Base-by-base conservation (phyloP, 2,113 vertebrate species). In the Cygnus buccinator region DNA sequence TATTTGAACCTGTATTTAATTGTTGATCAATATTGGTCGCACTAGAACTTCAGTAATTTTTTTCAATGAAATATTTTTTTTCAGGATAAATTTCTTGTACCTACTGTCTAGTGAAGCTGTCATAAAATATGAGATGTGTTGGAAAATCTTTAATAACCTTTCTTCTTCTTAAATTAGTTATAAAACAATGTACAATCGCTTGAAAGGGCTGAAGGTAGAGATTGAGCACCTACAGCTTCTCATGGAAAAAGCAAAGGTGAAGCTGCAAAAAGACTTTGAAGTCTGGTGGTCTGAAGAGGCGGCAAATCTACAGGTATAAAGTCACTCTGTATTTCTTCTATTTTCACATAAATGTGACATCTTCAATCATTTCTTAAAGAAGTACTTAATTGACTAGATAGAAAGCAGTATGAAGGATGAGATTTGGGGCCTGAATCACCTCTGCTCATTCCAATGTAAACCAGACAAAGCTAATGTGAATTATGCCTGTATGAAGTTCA, bases 221-320 rank as follows among this genome's bases (percentile, higher is more conserved):
- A 99, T 99, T 23, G 99, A 99, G 83, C 99, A 99, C 96, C 89
- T 99, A 74, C 99, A 99, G 97, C 98, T 99, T 92, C 98, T 99
- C 92, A 91, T 98, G 97, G 98, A 99, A 87, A 99, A 98, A 96
- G 91, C 97, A 41, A 99, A 99, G 94, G 91, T 99, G 96, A 99
- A 99, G 80, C 94, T 99, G 82, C 98, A 98, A 97, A 99, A 97
- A 82, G 99, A 99, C 82, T 99, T 99, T 75, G 97, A 99, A 83
- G 96, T 96, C 84, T 99, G 99, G 99, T 99, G 99, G 99, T 97
- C 93, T 59, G 97, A 98, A 90, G 98, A 99, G 90, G 72, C 98
- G 61, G 86, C 70, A 35, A 96, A 77, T 41, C 59, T 98, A 71
- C 98, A 99, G 98, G 99, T 99, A 97, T 43, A 23, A 43, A 86